These are phyloP conservation scores for Zingel zingel DNA, from an alignment of 2,113 vertebrate species.

Conservation along the genomic window DNA sequence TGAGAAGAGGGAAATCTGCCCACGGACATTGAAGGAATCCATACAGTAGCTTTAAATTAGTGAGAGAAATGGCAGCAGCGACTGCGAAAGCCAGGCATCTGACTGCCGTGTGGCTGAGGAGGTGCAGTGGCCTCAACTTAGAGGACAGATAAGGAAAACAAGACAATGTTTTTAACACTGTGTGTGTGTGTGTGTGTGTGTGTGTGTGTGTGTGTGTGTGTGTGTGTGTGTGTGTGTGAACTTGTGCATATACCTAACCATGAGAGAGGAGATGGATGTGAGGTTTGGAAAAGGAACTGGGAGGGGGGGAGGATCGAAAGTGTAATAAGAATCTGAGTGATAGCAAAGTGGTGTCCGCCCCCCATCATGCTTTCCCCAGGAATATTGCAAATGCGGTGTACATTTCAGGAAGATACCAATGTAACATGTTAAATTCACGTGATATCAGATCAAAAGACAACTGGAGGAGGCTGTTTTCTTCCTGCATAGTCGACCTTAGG, in stretches of 20 bases:
- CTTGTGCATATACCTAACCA: constrained; percentile 15
- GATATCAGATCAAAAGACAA: constrained; percentile 44
- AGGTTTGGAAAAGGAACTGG: constrained; percentile 19
- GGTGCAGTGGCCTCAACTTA: constrained; percentile 27
- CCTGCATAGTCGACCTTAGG: not conserved
- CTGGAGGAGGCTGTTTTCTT: not conserved
- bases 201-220: constrained; percentile 32
- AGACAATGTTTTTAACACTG: constrained; percentile 8
- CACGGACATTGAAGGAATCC: constrained; percentile 62
- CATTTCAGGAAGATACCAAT: constrained; percentile 11
- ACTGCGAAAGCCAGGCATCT: constrained; percentile 42
- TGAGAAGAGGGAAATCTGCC: constrained; percentile 60
- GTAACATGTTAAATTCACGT: constrained; percentile 22
- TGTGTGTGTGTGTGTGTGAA: constrained; percentile 16
- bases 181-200: constrained; percentile 2
- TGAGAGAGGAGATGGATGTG: constrained; percentile 44
- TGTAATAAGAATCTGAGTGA: constrained; percentile 69
- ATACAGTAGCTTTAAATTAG: constrained; percentile 80
- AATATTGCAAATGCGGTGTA: constrained; percentile 13
- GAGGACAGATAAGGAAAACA: constrained; percentile 56
- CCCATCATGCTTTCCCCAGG: constrained; percentile 28
- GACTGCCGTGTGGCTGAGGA: constrained; percentile 42
- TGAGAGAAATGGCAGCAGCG: constrained; percentile 41
- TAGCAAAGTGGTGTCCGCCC: constrained; percentile 37
- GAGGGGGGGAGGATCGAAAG: constrained; percentile 23